These are phyloP conservation scores for Cryptophagus acutangulus DNA, from an alignment of 2,888 invertebrate genomes.

Conservation along the genomic window DNA sequence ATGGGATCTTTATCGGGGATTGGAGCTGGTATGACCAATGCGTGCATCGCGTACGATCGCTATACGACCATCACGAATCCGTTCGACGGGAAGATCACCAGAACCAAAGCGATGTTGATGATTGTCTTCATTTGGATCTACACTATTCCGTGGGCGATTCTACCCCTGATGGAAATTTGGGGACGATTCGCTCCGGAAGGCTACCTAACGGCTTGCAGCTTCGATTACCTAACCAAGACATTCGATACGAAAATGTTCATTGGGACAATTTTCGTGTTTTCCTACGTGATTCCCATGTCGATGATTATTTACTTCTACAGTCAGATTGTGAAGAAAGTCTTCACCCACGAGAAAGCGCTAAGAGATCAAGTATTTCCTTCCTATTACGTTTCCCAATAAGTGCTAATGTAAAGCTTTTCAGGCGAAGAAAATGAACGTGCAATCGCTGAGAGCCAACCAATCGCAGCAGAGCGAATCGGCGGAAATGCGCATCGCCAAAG, in stretches of 20 bases:
- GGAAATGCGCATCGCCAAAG: conserved; percentile 81
- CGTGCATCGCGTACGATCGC: conserved; percentile 82
- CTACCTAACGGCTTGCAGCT: conserved; percentile 79
- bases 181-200: conserved; percentile 89
- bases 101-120: conserved; percentile 74
- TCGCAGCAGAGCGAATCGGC: conserved; percentile 64
- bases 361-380: conserved; percentile 66
- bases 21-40: conserved; percentile 74
- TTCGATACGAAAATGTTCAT: conserved; percentile 76
- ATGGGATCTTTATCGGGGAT: conserved; percentile 77
- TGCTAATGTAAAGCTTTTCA: conserved; percentile 38
- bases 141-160: conserved; percentile 72
- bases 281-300: conserved; percentile 71
- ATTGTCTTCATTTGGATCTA: conserved; percentile 70
- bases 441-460: conserved; percentile 71
- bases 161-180: conserved; percentile 79
- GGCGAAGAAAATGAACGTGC: conserved; percentile 89
- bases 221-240: conserved; percentile 76
- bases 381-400: too few relatives aligned
- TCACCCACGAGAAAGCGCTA: conserved; percentile 77
- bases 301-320: conserved; percentile 80
- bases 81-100: conserved; percentile 74
- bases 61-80: conserved; percentile 75
- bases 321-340: conserved; percentile 82
- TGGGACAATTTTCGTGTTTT: conserved; percentile 68